phyloP scores from a whole-genome alignment of 2,113 vertebrate species.

The Otolemur garnettii region DNA sequence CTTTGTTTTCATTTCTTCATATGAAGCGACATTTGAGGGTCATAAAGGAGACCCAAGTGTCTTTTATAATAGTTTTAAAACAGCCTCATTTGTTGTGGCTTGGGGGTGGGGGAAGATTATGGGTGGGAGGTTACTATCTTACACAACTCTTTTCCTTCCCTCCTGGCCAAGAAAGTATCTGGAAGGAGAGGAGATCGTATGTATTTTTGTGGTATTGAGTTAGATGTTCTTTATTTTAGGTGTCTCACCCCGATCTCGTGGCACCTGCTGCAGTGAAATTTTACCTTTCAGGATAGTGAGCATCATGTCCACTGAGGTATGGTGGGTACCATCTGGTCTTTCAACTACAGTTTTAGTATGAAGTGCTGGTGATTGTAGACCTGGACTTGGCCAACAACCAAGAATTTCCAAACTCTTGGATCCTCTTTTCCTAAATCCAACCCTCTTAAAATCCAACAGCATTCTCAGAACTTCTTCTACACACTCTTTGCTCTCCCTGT shows the following conservation, averaged over 20 bases:
- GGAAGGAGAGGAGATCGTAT: background rate
- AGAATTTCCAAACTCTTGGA: background rate
- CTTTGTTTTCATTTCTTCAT: background rate
- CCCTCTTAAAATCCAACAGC: background rate
- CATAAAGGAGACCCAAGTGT: background rate
- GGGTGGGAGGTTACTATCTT: background rate
- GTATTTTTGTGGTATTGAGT: background rate
- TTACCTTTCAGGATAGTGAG: background rate
- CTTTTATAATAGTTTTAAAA: background rate
- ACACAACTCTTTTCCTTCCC: background rate
- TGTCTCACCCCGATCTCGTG: background rate
- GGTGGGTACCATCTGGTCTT: background rate
- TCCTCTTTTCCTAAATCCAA: background rate
- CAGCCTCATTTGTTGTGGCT: background rate
- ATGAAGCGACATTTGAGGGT: background rate
- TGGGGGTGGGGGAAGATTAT: background rate
- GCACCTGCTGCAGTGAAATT: background rate
- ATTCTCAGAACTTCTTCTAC: background rate
- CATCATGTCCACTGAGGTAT: background rate
- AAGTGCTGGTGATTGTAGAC: background rate
- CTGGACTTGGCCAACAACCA: background rate
- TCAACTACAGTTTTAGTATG: background rate
- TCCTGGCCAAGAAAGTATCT: background rate
- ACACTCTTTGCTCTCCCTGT: background rate
- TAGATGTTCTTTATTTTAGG: background rate